These are phyloP conservation scores for Zoanthus solanderi DNA, from an alignment of 92 coral and sea anemone genomes.

Conservation along the genomic window DNA sequence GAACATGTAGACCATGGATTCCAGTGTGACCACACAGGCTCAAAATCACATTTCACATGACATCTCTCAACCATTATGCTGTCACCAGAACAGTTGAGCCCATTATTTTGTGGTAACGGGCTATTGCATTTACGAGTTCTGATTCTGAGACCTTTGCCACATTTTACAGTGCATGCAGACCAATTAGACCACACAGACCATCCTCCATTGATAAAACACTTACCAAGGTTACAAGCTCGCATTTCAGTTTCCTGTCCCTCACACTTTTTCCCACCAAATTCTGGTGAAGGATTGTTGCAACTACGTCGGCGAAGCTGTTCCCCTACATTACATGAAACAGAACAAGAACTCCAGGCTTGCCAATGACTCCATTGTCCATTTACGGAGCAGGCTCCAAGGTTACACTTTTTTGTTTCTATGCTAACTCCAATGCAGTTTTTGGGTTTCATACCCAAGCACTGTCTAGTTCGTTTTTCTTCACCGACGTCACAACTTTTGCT, in stretches of 20 bases:
- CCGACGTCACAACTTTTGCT: constrained; percentile 68
- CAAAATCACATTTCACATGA: constrained; percentile 46
- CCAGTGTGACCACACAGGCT: constrained; percentile 75
- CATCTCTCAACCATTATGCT: constrained; percentile 58
- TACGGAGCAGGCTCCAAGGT: constrained; percentile 61
- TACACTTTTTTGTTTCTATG: constrained; percentile 56
- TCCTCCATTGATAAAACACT: constrained; percentile 55
- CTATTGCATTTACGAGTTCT: constrained; percentile 68
- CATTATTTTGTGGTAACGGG: constrained; percentile 44
- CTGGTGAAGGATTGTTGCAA: constrained; percentile 73
- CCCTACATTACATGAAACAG: constrained; percentile 76
- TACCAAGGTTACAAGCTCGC: constrained; percentile 57
- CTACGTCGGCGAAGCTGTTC: constrained; percentile 65
- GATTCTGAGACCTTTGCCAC: constrained; percentile 79
- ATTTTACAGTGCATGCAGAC: constrained; percentile 78
- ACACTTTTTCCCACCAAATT: constrained; percentile 69
- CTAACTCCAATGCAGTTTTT: constrained; percentile 62
- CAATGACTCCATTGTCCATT: constrained; percentile 85
- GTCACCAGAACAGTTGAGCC: constrained; percentile 60
- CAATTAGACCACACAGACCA: constrained; percentile 91
- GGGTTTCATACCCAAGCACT: constrained; percentile 41
- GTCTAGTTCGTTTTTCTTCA: constrained; percentile 63
- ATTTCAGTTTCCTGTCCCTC: constrained; percentile 60
- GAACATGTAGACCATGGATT: constrained; percentile 81
- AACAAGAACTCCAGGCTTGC: constrained; percentile 83